Conservation (phyloP, 2,888 invertebrate species). For the Clepsis dumicolana region DNA sequence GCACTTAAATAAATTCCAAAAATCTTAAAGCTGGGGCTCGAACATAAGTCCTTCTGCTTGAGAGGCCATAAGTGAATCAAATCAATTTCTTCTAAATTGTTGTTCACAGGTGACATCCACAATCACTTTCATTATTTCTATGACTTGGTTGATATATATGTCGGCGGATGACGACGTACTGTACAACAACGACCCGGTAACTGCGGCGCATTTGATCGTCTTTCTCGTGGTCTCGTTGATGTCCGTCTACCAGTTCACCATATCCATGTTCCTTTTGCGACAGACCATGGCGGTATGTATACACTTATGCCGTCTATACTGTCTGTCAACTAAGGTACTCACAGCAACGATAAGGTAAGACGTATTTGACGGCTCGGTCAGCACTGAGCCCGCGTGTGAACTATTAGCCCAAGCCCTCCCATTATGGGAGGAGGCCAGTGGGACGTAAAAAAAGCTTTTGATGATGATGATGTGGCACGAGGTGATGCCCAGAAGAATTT, state of each 20-base stretch:
- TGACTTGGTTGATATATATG: slow-evolving; percentile 39
- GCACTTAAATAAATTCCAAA: too few species aligned
- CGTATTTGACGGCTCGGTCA: too few species aligned
- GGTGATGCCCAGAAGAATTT: too few species aligned
- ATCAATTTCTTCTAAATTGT: background rate
- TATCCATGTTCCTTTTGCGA: slow-evolving; percentile 60
- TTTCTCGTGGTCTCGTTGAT: slow-evolving; percentile 55
- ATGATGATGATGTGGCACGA: too few species aligned
- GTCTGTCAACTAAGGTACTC: too few species aligned
- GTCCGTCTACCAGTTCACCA: slow-evolving; percentile 62
- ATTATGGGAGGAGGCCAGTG: too few species aligned
- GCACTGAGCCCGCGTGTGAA: too few species aligned
- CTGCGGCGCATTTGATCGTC: slow-evolving; percentile 59
- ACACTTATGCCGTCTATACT: background rate
- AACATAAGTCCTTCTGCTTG: too few species aligned
- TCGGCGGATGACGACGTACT: slow-evolving; percentile 18
- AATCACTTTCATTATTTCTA: slow-evolving; percentile 48
- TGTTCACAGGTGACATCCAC: slow-evolving; percentile 56
- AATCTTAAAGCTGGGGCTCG: too few species aligned
- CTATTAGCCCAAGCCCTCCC: too few species aligned
- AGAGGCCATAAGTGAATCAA: background rate
- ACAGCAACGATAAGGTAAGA: too few species aligned
- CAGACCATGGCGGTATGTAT: slow-evolving; percentile 52
- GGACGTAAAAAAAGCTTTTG: too few species aligned
- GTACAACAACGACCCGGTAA: slow-evolving; percentile 52